A percentile compares a stretch with the other conserved stretches of the same genome.
Conservation (phyloP, 2,888 invertebrate genomes). For the Nymphalis polychloros region DNA sequence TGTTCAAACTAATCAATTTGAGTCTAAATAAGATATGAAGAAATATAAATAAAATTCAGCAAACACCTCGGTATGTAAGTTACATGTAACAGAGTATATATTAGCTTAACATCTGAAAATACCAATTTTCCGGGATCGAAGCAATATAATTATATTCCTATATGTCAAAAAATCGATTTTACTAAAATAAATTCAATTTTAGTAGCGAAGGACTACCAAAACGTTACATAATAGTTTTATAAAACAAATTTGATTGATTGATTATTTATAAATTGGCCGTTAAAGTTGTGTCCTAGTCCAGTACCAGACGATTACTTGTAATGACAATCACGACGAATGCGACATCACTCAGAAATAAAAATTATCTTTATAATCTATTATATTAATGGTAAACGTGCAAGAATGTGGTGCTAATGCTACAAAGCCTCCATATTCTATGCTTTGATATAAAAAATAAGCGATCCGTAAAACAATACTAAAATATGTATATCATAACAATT, state of each 20-base stretch:
- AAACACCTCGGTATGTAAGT: conserved; percentile 8
- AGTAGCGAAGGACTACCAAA: neutral
- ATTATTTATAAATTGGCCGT: no score
- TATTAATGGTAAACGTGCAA: conserved; percentile 1
- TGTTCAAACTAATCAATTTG: neutral
- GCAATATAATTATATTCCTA: neutral
- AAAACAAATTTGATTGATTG: no score
- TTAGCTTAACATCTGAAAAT: conserved; percentile 2
- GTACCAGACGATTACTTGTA: neutral
- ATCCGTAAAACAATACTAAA: conserved; percentile 7
- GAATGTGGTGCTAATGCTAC: neutral
- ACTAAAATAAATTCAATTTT: neutral
- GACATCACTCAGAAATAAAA: neutral
- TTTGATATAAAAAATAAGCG: conserved; percentile 3
- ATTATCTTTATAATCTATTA: neutral
- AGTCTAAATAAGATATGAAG: conserved; percentile 3
- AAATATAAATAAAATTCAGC: conserved; percentile 3
- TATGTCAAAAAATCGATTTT: neutral
- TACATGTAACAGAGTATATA: neutral
- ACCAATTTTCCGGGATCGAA: neutral
- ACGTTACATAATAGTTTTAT: no score
- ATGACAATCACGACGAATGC: neutral
- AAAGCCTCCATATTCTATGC: conserved; percentile 3
- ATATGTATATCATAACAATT: neutral
- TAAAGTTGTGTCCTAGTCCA: neutral